Percentiles rank a stretch among this genome's conserved stretches.
phyloP scores from a whole-genome alignment of 1,140 invertebrate genomes.

The Scaptomyza montana region DNA sequence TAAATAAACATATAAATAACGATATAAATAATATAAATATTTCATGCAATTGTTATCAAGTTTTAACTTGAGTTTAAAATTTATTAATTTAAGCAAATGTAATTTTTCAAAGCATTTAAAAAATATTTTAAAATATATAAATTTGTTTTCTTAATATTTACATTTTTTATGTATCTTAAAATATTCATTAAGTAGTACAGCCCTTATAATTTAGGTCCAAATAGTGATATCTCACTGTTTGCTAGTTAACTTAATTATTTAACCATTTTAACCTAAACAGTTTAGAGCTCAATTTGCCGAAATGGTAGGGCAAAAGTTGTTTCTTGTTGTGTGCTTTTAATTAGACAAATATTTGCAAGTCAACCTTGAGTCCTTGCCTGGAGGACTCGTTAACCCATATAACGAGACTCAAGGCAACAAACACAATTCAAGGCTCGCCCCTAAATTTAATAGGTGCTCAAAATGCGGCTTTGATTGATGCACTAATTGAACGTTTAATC shows the following conservation, averaged over 20 bases:
- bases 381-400: conserved; percentile 11
- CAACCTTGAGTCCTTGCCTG: conserved; percentile 8
- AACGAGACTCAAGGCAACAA: conserved; percentile 7
- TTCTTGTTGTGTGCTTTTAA: conserved; percentile 29
- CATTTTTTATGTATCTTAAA: neutral
- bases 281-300: conserved; percentile 14
- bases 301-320: neutral
- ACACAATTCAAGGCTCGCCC: conserved; percentile 11
- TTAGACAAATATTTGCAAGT: conserved; percentile 66
- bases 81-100: too few species aligned
- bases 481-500: conserved; percentile 70
- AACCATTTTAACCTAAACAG: neutral
- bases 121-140: too few species aligned
- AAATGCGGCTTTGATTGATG: conserved; percentile 56
- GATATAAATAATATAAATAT: too few species aligned
- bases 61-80: too few species aligned
- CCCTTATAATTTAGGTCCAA: neutral
- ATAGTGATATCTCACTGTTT: neutral
- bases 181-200: neutral
- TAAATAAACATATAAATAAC: too few species aligned
- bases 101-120: too few species aligned
- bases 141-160: too few species aligned
- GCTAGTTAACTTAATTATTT: conserved; percentile 10
- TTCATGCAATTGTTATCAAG: too few species aligned
- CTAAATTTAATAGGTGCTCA: neutral